Percentiles rank a stretch among this genome's conserved stretches.
Conservation (phyloP, 2,888 invertebrate genomes). For the Polyploca ridens region DNA sequence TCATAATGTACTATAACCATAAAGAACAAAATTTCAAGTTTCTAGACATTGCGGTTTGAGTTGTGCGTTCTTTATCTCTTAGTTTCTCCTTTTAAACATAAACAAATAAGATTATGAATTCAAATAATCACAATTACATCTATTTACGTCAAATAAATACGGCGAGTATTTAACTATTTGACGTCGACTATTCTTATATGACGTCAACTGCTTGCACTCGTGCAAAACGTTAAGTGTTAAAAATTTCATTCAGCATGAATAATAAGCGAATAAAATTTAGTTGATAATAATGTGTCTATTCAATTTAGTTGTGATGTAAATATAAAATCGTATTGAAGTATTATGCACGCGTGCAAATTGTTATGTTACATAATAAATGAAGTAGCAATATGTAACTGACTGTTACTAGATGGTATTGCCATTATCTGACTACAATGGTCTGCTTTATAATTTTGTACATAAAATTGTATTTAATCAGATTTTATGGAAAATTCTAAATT, state of each 20-base stretch:
- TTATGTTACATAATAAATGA: not conserved
- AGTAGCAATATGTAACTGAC: not conserved
- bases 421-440: not conserved
- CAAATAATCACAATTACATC: not conserved
- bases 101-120: no score
- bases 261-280: not conserved
- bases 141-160: not conserved
- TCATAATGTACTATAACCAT: no score
- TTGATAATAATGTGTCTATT: not conserved
- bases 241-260: not conserved
- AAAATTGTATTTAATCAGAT: no score
- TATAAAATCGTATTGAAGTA: not conserved
- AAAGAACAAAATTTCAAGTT: no score
- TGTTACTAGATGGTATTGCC: not conserved
- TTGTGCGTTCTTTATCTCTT: no score
- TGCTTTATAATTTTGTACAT: no score
- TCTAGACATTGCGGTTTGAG: no score
- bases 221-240: not conserved
- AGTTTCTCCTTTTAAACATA: no score
- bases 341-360: constrained; percentile 1
- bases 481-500: no score
- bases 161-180: no score
- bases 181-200: no score
- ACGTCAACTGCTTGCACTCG: not conserved
- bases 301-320: not conserved